These are phyloP conservation scores for Lophura nycthemera DNA, from an alignment of 2,113 vertebrate species.

Conservation along the genomic window DNA sequence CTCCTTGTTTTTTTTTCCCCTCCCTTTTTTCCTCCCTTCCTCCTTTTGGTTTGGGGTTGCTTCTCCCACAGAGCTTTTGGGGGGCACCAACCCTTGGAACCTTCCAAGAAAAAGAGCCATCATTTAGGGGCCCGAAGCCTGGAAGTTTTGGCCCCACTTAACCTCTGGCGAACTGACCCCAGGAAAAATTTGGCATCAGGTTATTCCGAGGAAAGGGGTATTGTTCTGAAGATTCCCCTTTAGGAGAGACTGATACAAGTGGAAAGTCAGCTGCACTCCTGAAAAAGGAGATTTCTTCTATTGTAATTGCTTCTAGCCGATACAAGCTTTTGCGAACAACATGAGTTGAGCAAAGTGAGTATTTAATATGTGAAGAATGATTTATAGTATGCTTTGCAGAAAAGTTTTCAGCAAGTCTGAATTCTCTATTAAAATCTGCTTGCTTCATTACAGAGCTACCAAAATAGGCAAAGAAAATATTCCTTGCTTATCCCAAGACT, in stretches of 20 bases:
- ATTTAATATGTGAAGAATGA: conserved; percentile 73
- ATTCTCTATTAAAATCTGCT: conserved; percentile 69
- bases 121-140: no score
- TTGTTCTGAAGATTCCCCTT: background rate
- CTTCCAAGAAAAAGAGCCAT: no score
- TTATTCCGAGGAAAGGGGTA: background rate
- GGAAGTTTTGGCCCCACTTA: no score
- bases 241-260: fast-evolving
- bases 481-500: conserved; percentile 75
- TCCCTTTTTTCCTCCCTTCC: no score
- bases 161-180: no score
- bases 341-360: background rate
- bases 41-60: no score
- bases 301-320: background rate
- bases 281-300: background rate
- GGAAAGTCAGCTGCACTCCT: background rate
- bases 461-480: conserved; percentile 75
- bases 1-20: no score
- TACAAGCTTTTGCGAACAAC: background rate
- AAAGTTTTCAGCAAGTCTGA: conserved; percentile 72
- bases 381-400: conserved; percentile 71
- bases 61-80: no score
- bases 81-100: no score
- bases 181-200: no score
- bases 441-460: conserved; percentile 57